These are phyloP conservation scores for Ametastegia equiseti DNA, from an alignment of 2,888 invertebrate species.

Conservation along the genomic window DNA sequence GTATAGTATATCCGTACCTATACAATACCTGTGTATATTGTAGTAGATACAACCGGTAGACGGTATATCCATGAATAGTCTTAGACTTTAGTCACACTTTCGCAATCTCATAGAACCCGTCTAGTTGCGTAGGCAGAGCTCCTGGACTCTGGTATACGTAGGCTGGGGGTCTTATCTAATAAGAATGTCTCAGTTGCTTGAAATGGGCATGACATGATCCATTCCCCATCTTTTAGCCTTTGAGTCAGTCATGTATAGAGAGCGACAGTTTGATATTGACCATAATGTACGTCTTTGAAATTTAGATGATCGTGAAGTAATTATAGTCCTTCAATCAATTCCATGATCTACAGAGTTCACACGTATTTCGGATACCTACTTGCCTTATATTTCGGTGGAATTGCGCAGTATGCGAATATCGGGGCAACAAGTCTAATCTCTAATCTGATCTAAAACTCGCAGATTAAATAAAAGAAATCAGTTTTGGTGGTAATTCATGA, in stretches of 20 bases:
- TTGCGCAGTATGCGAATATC: too few species aligned
- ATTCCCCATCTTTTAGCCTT: not conserved
- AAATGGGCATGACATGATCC: slow-evolving; percentile 37
- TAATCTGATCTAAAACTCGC: too few species aligned
- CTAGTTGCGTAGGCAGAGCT: slow-evolving; percentile 20
- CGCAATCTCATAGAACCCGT: slow-evolving; percentile 13
- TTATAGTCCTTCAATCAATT: not conserved
- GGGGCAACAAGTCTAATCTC: not conserved
- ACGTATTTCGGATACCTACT: not conserved
- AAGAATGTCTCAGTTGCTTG: not conserved
- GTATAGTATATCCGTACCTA: not conserved
- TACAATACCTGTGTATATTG: not conserved
- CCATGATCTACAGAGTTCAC: not conserved
- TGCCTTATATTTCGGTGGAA: too few species aligned
- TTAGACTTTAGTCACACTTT: slow-evolving; percentile 33
- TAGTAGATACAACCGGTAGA: too few species aligned
- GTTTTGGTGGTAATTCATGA: too few species aligned
- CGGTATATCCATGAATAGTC: not conserved
- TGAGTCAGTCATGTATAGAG: not conserved
- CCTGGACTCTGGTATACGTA: slow-evolving; percentile 28
- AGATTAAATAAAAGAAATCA: too few species aligned
- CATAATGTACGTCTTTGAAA: not conserved
- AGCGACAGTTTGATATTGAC: not conserved
- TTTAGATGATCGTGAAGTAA: not conserved
- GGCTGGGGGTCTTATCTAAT: slow-evolving; percentile 40